Evolutionary conservation across 1,140 invertebrate genomes (phyloP).

Genomic region (Micrasema minimum): DNA sequence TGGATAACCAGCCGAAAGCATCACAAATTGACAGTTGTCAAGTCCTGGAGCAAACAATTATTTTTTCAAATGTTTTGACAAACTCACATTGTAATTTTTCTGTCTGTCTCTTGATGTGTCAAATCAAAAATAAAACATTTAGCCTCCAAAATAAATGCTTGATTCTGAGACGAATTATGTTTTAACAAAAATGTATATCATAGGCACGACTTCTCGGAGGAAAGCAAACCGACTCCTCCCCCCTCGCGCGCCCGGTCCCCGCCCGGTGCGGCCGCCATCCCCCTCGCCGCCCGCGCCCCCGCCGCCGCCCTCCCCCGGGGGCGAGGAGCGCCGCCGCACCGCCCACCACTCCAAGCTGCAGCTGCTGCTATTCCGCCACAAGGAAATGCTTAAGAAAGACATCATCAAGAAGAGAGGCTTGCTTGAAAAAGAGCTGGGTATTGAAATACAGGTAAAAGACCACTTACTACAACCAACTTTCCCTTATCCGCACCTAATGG

Average conservation of each 20-base stretch:
- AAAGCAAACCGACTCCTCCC: slow-evolving; percentile 55
- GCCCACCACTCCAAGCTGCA: slow-evolving; percentile 69
- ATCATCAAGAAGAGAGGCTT: slow-evolving; percentile 90
- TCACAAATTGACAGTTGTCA: too few species aligned
- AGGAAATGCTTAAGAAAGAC: slow-evolving; percentile 92
- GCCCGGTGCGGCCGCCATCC: slow-evolving; percentile 11
- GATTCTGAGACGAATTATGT: too few species aligned
- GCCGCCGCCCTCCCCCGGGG: slow-evolving; percentile 24
- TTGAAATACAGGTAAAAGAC: slow-evolving; percentile 81
- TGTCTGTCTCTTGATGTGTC: too few species aligned
- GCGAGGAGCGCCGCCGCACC: slow-evolving; percentile 60
- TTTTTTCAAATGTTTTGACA: too few species aligned
- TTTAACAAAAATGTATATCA: too few species aligned
- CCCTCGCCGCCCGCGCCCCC: slow-evolving; percentile 26
- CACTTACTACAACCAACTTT: too few species aligned
- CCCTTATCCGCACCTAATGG: too few species aligned
- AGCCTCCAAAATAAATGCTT: too few species aligned
- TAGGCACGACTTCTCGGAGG: slow-evolving; percentile 42
- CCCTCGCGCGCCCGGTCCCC: slow-evolving; percentile 51
- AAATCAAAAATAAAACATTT: too few species aligned
- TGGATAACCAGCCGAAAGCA: too few species aligned
- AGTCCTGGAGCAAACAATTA: too few species aligned
- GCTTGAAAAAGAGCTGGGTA: slow-evolving; percentile 90
- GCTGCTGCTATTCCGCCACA: slow-evolving; percentile 82
- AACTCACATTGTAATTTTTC: too few species aligned